Percentiles rank a stretch among this genome's conserved stretches.
Conservation (phyloP, 2,113 vertebrate species). For the Proterorhinus semilunaris region DNA sequence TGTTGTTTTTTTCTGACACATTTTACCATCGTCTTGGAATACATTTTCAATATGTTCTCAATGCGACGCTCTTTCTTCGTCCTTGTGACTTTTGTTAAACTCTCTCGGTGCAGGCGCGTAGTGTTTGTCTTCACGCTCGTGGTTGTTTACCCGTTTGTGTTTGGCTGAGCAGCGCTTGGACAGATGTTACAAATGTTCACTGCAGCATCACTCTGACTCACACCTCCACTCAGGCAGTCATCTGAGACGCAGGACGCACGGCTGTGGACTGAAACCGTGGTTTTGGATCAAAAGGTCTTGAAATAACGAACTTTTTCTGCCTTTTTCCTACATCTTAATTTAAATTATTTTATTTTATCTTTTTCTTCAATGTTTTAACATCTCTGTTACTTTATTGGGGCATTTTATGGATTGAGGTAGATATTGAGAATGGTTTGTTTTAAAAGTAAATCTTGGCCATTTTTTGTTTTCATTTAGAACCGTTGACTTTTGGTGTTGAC, state of each 20-base stretch:
- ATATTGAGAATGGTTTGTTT: not conserved
- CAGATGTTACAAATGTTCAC: constrained; percentile 25
- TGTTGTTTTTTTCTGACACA: not conserved
- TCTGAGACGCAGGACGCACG: constrained; percentile 11
- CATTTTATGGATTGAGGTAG: not conserved
- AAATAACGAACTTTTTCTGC: not conserved
- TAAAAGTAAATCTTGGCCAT: not conserved
- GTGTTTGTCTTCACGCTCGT: constrained; percentile 51
- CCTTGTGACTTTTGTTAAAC: constrained; percentile 55
- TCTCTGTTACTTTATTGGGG: not conserved
- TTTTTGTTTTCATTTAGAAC: not conserved
- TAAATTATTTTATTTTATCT: not conserved
- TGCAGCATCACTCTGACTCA: constrained; percentile 56
- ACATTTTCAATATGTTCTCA: constrained; percentile 19
- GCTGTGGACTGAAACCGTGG: constrained; percentile 14
- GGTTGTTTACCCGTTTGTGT: constrained; percentile 48
- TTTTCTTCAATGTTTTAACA: not conserved
- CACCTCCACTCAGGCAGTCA: constrained; percentile 35
- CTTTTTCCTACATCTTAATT: not conserved
- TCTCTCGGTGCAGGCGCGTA: constrained; percentile 22
- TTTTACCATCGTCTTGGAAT: not conserved
- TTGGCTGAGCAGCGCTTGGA: constrained; percentile 33
- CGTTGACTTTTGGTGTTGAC: not conserved
- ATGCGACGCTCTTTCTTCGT: constrained; percentile 44
- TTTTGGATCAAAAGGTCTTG: not conserved